Base-by-base conservation (phyloP, 2,888 invertebrate genomes). In the Pandemis cinnamomeana region DNA sequence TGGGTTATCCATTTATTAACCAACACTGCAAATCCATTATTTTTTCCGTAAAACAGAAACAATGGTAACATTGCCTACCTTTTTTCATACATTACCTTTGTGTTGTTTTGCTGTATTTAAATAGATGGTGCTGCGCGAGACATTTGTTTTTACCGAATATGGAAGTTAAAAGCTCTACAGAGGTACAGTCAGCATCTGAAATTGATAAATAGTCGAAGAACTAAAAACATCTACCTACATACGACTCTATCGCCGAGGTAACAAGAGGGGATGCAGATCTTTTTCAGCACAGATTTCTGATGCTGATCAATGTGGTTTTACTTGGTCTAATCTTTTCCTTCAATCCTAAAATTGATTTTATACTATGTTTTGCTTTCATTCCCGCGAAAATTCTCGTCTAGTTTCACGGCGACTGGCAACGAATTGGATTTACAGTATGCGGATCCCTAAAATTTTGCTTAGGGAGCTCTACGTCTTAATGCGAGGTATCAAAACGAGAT, bases 331-430 rank as follows among this genome's bases (percentile, higher is more conserved):
- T 55, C 20, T n/a, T 15, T 55, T 6, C 15, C 55, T 7, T 20
- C 55, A 55, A 55, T 55, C 53, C 15, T 13, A 41, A 60, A 72
- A 55, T 44, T 55, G 36, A 48, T 55, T 15, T 62, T 20, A 67
- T 5, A 48, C 20, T 2, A 63, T 72, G 72, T 63, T 72, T 72
- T 68, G 68, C 41, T 68, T 68, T 58, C 55, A 72, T 72, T 68
- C 36, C 27, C 48, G 8, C 42, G 60, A 27, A 69, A 69, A 64
- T 64, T 6, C 58, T 44, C 44, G 27, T 62, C 13, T 27, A 11
- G 55, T 51, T 64, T 66, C n/a, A 15, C 48, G 11, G 60, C n/a
- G 15, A 44, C 55, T 15, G 11, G 48, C 11, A 64, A 51, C 20
- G 13, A 46, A 41, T 64, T 42, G 48, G 48, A n/a, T 68, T 69